Base-by-base conservation (phyloP, 2,888 invertebrate species). In the Melipona beecheii region DNA sequence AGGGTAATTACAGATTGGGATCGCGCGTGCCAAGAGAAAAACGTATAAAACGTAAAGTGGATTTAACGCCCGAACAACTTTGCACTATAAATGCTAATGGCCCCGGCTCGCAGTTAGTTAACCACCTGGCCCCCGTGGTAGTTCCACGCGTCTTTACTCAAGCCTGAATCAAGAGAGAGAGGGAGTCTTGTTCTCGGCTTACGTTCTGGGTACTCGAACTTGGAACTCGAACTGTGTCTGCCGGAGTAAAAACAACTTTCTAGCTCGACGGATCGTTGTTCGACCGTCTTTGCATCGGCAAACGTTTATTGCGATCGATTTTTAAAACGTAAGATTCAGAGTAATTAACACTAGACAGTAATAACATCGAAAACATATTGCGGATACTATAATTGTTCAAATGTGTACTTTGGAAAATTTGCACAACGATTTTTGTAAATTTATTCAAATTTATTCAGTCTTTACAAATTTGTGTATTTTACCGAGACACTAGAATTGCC, bases 81-180 rank as follows among this genome's bases (percentile, higher is more conserved):
- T 90, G 89, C 90, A 90, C 91, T 92, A 90, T 91, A 91, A 91
- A 92, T 92, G 91, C 90, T 91, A 92, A 92, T 91, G 82, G 89
- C 73, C 27, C 54, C 52, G 60, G 78, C 77, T 66, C 73, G 78
- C 79, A 83, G 88, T 90, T 87, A 87, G 84, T 87, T 87, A 87
- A 88, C 84, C 83, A 80, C 72, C 84, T 62, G 80, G 58, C 72
- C 70, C 75, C 74, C 43, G 43, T 43, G 43, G 74, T 78, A 83
- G 82, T 89, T 84, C 87, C 81, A 85, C 86, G 84, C 79, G 76
- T 87, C 87, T 87, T 88, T 87, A 70, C 84, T 79, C 75, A 75
- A 49, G 66, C 49, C 56, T 58, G 75, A 50, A 76, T 64, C 76
- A 69, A 50, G 71, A 69, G 71, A 69, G 71, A n/a, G 62, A n/a